Percentiles rank a stretch among this genome's conserved stretches.
These are phyloP conservation scores for Anoplius nigerrimus DNA, from an alignment of 2,888 invertebrate genomes.

Conservation along the genomic window DNA sequence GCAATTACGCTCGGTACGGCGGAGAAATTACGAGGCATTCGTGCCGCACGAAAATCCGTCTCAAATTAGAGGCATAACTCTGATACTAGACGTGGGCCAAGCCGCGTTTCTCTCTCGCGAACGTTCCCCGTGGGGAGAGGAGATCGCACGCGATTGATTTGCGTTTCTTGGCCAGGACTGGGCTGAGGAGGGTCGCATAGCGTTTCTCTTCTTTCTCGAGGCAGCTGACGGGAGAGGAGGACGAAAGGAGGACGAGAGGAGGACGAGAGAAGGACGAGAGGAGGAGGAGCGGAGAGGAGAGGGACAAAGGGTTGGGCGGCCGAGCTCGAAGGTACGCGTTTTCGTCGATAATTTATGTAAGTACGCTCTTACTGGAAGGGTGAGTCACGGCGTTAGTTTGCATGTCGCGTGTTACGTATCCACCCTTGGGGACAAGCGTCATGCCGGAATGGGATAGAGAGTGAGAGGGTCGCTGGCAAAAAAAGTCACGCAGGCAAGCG, in stretches of 20 bases:
- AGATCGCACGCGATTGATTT: constrained; percentile 33
- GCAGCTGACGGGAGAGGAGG: neutral
- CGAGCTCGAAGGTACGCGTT: constrained; percentile 20
- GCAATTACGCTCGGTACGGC: constrained; percentile 37
- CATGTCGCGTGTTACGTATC: constrained; percentile 54
- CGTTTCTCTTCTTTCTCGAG: neutral
- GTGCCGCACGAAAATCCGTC: constrained; percentile 46
- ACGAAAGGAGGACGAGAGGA: neutral
- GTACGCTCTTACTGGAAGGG: constrained; percentile 27
- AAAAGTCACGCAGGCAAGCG: constrained; percentile 1
- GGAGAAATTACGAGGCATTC: constrained; percentile 35
- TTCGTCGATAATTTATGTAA: constrained; percentile 47
- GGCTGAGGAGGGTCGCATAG: neutral
- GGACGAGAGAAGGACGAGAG: neutral
- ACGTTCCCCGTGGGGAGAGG: neutral
- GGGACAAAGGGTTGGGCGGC: no score
- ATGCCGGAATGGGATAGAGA: constrained; percentile 31
- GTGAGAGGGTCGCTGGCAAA: constrained; percentile 11
- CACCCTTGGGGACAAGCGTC: constrained; percentile 52
- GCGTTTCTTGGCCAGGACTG: constrained; percentile 5
- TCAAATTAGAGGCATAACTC: constrained; percentile 39
- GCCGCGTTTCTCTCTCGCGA: neutral
- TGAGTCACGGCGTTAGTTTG: constrained; percentile 59
- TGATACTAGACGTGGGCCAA: constrained; percentile 25
- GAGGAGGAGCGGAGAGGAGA: neutral